Conservation (phyloP, 2,797 vertebrate species). For the Trachurus trachurus region DNA sequence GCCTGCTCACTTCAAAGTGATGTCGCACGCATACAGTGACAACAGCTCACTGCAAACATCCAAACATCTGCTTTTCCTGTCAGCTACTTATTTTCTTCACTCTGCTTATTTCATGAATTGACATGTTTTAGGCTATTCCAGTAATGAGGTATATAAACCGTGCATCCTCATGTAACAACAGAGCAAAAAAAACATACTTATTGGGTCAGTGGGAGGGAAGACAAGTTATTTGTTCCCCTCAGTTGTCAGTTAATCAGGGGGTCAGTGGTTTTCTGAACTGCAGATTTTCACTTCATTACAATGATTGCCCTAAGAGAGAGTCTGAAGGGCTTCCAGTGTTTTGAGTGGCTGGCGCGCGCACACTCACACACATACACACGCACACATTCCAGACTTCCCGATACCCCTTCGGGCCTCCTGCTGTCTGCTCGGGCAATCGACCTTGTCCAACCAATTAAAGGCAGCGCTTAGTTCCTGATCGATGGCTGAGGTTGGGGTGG, state of each 20-base stretch:
- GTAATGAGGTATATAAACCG: constrained; percentile 3
- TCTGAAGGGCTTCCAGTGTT: constrained; percentile 59
- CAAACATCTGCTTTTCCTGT: constrained; percentile 37
- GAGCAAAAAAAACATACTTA: background rate
- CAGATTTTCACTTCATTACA: constrained; percentile 77
- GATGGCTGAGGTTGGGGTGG: constrained; percentile 65
- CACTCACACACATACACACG: constrained; percentile 10
- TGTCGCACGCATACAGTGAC: constrained; percentile 10
- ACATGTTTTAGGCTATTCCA: constrained; percentile 25
- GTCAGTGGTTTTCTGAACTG: constrained; percentile 71
- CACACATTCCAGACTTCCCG: constrained; percentile 53
- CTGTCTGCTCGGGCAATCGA: constrained; percentile 81
- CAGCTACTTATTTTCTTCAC: background rate
- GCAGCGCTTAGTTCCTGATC: constrained; percentile 82
- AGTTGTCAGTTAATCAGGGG: constrained; percentile 70
- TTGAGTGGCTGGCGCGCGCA: constrained; percentile 40
- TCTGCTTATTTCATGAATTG: constrained; percentile 27
- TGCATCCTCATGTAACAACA: background rate
- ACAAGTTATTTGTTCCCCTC: constrained; percentile 64
- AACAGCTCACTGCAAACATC: constrained; percentile 46
- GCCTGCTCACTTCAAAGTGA: constrained; percentile 42
- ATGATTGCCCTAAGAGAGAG: constrained; percentile 66
- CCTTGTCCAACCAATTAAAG: constrained; percentile 83
- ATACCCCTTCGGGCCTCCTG: constrained; percentile 67
- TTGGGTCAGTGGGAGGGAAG: background rate